Conservation (phyloP, 1,140 invertebrate species). For the Conopomorpha cramerella region DNA sequence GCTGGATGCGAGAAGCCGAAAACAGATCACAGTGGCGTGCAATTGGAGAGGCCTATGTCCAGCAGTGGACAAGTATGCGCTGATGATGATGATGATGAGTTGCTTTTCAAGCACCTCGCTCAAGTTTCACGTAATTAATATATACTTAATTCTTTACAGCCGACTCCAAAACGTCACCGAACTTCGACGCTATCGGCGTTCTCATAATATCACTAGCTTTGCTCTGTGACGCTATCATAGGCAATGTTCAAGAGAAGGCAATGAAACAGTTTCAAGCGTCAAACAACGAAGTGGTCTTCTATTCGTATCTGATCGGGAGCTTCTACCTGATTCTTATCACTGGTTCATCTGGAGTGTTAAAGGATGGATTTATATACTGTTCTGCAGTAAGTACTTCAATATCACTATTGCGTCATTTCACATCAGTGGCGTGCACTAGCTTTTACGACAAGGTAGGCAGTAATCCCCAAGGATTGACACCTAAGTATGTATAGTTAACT, state of each 20-base stretch:
- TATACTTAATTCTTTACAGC: constrained; percentile 72
- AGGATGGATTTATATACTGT: constrained; percentile 79
- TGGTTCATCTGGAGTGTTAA: constrained; percentile 73
- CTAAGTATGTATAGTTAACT: no score
- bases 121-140: no score
- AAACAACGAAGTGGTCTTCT: constrained; percentile 92
- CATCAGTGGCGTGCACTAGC: no score
- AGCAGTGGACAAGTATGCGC: no score
- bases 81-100: no score
- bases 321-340: constrained; percentile 82
- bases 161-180: constrained; percentile 87
- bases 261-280: constrained; percentile 83
- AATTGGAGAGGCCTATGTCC: no score
- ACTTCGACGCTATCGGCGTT: constrained; percentile 83
- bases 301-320: constrained; percentile 90
- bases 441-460: no score
- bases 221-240: constrained; percentile 91
- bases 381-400: constrained; percentile 71
- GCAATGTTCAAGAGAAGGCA: constrained; percentile 94
- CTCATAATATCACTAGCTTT: constrained; percentile 86
- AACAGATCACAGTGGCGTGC: no score
- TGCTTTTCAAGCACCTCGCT: no score
- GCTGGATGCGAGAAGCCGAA: no score
- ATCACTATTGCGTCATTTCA: no score
- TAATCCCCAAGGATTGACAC: no score